phyloP scores from a whole-genome alignment of 2,113 vertebrate genomes.

The Genyomyrus donnyi region DNA sequence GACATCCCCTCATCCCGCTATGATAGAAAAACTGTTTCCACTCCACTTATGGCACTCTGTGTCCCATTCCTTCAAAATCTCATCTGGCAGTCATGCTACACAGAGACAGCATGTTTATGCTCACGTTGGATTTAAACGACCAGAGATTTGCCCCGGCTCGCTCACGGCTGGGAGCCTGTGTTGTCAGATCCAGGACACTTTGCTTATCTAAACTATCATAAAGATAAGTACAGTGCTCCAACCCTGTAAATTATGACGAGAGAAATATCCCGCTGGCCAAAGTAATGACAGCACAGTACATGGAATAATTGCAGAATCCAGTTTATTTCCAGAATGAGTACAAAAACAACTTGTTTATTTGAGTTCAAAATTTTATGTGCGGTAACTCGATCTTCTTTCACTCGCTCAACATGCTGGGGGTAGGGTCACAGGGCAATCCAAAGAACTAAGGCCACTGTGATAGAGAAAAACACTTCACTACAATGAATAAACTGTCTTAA shows the following conservation, averaged over 20 bases:
- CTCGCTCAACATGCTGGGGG: neutral
- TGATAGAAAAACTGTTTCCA: slow-evolving; percentile 52
- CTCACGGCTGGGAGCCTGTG: slow-evolving; percentile 21
- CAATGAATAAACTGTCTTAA: neutral
- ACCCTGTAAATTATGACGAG: slow-evolving; percentile 36
- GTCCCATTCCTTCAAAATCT: slow-evolving; percentile 34
- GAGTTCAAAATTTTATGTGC: neutral
- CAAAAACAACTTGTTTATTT: neutral
- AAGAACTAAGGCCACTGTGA: neutral
- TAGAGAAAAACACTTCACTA: neutral
- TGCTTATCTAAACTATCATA: slow-evolving; percentile 33
- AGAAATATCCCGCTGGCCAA: slow-evolving; percentile 26
- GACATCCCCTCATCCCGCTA: slow-evolving; percentile 37
- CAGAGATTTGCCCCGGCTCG: slow-evolving; percentile 36
- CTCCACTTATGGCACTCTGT: slow-evolving; percentile 60
- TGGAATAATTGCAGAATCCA: neutral
- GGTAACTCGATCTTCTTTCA: neutral
- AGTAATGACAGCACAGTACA: neutral
- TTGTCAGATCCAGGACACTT: slow-evolving; percentile 25
- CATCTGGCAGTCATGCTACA: slow-evolving; percentile 29
- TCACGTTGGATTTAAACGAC: slow-evolving; percentile 20
- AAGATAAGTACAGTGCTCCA: slow-evolving; percentile 28
- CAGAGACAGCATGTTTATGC: slow-evolving; percentile 31
- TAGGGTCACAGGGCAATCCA: neutral
- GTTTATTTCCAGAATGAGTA: neutral